A percentile compares a stretch with the other conserved stretches of the same genome.
Conservation (phyloP, 2,888 invertebrate species). For the Lepidocyrtoides sp. region DNA sequence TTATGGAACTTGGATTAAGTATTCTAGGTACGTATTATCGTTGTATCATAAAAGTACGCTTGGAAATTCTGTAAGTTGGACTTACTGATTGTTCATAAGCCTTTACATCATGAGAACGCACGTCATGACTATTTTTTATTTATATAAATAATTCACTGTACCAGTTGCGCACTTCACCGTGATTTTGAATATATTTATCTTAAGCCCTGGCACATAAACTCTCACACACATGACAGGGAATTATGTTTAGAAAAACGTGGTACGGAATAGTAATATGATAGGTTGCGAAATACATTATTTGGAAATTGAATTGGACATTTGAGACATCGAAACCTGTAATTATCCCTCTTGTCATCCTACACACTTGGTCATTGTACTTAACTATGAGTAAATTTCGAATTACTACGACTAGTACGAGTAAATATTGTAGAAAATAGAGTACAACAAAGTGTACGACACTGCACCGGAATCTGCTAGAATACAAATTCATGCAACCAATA, state of each 20-base stretch:
- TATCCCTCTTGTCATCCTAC: neutral
- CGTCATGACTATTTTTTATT: too few relatives aligned
- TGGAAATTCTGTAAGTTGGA: neutral
- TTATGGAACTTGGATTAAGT: constrained; percentile 65
- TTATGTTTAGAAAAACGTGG: neutral
- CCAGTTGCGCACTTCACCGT: neutral
- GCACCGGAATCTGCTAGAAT: too few relatives aligned
- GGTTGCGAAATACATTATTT: neutral
- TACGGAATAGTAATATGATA: neutral
- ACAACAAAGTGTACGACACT: too few relatives aligned
- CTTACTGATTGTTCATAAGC: neutral
- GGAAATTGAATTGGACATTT: constrained; percentile 3
- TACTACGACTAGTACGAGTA: too few relatives aligned
- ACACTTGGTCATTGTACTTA: neutral
- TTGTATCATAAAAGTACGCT: neutral
- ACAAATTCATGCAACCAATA: too few relatives aligned
- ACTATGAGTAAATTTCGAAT: too few relatives aligned
- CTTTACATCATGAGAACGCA: neutral
- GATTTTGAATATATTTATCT: neutral
- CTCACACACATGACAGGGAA: too few relatives aligned
- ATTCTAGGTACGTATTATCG: neutral
- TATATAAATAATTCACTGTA: neutral
- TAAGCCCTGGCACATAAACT: constrained; percentile 6
- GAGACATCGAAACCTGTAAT: neutral
- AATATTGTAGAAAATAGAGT: too few relatives aligned